phyloP scores from a whole-genome alignment of 2,797 vertebrate genomes.

The Micrastur ruficollis region DNA sequence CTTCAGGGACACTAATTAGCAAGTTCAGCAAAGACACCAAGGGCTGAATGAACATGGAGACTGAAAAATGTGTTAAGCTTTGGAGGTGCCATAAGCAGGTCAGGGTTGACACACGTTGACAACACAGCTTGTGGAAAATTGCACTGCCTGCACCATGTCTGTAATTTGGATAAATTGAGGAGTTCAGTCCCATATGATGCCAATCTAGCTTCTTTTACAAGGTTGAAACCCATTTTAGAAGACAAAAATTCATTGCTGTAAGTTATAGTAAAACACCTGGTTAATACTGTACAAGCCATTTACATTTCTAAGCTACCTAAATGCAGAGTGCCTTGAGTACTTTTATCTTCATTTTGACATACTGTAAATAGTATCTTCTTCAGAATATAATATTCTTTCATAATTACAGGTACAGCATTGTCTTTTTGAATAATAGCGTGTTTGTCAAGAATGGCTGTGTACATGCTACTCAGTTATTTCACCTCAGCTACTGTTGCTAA shows the following conservation, averaged over 20 bases:
- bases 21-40: background rate
- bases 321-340: background rate
- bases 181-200: background rate
- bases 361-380: background rate
- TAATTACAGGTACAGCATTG: background rate
- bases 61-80: background rate
- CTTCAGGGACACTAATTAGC: background rate
- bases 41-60: background rate
- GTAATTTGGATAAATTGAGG: slow-evolving; percentile 30
- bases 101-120: background rate
- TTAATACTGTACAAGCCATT: background rate
- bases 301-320: background rate
- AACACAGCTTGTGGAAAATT: slow-evolving; percentile 25
- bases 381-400: slow-evolving; percentile 4
- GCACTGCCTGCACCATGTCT: background rate
- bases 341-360: slow-evolving; percentile 12
- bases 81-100: background rate
- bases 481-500: background rate
- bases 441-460: background rate
- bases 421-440: slow-evolving; percentile 27
- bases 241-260: background rate
- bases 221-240: background rate
- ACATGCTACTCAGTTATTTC: background rate
- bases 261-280: background rate
- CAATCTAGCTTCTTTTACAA: background rate